Conservation (phyloP, 2,797 vertebrate species). For the Sandelia bainsii region DNA sequence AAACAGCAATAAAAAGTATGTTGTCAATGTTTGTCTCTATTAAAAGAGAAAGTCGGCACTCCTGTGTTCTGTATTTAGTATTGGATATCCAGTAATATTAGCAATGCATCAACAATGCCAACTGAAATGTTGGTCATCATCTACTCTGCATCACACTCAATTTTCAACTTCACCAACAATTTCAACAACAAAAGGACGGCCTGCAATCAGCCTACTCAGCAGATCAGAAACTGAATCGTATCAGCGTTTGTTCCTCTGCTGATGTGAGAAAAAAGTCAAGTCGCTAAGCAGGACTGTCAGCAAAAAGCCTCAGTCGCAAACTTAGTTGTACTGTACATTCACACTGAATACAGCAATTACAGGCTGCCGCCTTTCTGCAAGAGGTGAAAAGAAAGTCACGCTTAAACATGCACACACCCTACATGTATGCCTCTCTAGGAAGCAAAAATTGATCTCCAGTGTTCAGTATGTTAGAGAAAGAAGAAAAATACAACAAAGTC, state of each 20-base stretch:
- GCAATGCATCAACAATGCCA: not conserved
- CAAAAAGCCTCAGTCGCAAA: slow-evolving; percentile 32
- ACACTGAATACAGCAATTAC: slow-evolving; percentile 14
- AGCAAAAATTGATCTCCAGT: slow-evolving; percentile 53
- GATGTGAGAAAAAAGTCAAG: slow-evolving; percentile 27
- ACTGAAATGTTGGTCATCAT: slow-evolving; percentile 18
- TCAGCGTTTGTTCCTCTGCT: slow-evolving; percentile 43
- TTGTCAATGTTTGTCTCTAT: not conserved
- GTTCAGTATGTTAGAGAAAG: slow-evolving; percentile 14
- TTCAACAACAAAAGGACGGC: slow-evolving; percentile 11
- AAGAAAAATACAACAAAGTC: slow-evolving; percentile 21
- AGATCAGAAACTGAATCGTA: slow-evolving; percentile 21
- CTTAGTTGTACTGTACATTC: slow-evolving; percentile 1
- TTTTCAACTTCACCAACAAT: slow-evolving; percentile 25
- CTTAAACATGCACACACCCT: not conserved
- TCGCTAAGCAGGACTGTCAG: slow-evolving; percentile 30
- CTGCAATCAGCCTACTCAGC: slow-evolving; percentile 35
- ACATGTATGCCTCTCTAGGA: slow-evolving; percentile 23
- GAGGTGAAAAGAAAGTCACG: slow-evolving; percentile 24
- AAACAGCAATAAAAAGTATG: not conserved
- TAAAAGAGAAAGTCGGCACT: not conserved
- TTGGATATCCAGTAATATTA: not conserved
- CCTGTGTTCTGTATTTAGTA: not conserved
- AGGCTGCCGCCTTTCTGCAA: slow-evolving; percentile 17
- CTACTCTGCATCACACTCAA: slow-evolving; percentile 8